phyloP scores from a whole-genome alignment of 2,888 invertebrate species.

The Cerastis rubricosa region DNA sequence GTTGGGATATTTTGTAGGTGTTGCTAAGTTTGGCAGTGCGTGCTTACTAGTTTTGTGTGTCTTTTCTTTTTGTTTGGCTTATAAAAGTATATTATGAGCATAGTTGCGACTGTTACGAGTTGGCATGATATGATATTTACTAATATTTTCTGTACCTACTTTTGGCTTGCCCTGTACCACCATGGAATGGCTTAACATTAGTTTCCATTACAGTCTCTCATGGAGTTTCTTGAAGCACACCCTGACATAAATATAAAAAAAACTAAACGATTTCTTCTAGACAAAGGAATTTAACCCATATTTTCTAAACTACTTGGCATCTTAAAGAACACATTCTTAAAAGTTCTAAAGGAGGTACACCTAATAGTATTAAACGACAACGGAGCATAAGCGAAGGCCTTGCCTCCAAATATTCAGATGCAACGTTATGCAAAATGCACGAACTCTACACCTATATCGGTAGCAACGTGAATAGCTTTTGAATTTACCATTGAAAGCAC shows the following conservation, averaged over 20 bases:
- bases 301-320: conserved; percentile 26
- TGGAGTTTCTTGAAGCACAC: not conserved
- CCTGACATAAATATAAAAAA: not conserved
- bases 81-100: not conserved
- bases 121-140: not conserved
- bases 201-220: not conserved
- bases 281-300: not conserved
- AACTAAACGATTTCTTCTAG: not conserved
- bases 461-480: conserved; percentile 63
- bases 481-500: conserved; percentile 64
- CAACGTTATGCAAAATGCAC: conserved; percentile 70
- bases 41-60: conserved; percentile 28
- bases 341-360: conserved; percentile 33
- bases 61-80: conserved; percentile 8
- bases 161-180: not conserved
- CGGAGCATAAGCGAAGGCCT: conserved; percentile 39
- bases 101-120: not conserved
- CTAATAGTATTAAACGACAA: conserved; percentile 53
- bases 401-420: conserved; percentile 65
- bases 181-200: not conserved
- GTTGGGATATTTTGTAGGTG: conserved; percentile 22
- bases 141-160: not conserved
- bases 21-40: conserved; percentile 29
- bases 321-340: conserved; percentile 15
- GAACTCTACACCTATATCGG: conserved; percentile 60